Conservation (phyloP, 2,888 invertebrate species). For the Alcis repandata region DNA sequence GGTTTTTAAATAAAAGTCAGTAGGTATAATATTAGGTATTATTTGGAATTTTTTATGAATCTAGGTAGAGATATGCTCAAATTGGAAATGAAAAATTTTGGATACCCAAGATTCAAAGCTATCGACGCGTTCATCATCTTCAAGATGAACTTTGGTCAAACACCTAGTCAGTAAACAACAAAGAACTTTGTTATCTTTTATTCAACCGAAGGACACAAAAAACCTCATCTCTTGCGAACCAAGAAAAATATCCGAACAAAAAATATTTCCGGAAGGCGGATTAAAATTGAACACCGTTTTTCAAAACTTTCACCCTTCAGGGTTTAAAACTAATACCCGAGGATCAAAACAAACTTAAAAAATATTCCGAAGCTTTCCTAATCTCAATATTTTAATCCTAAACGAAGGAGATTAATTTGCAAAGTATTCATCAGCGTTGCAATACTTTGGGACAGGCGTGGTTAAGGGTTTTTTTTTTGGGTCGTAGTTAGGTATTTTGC, state of each 20-base stretch:
- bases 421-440: constrained; percentile 38
- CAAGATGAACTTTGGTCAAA: too few relatives aligned
- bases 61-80: too few relatives aligned
- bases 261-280: constrained; percentile 10
- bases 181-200: not conserved
- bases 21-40: too few relatives aligned
- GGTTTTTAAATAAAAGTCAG: too few relatives aligned
- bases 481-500: not conserved
- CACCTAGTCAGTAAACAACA: too few relatives aligned
- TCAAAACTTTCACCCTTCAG: constrained; percentile 16
- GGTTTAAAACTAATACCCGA: constrained; percentile 18
- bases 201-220: not conserved
- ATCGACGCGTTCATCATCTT: too few relatives aligned
- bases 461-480: not conserved
- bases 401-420: constrained; percentile 46
- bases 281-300: constrained; percentile 11
- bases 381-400: constrained; percentile 41
- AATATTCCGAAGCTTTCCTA: constrained; percentile 22
- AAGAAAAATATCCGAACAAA: not conserved
- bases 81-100: too few relatives aligned
- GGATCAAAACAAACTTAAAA: constrained; percentile 31
- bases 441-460: constrained; percentile 25
- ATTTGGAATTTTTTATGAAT: too few relatives aligned
- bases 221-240: not conserved
- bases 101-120: too few relatives aligned